Percentiles rank a stretch among this genome's conserved stretches.
Conservation (phyloP, 2,113 vertebrate genomes). For the Dermatemys mawii region DNA sequence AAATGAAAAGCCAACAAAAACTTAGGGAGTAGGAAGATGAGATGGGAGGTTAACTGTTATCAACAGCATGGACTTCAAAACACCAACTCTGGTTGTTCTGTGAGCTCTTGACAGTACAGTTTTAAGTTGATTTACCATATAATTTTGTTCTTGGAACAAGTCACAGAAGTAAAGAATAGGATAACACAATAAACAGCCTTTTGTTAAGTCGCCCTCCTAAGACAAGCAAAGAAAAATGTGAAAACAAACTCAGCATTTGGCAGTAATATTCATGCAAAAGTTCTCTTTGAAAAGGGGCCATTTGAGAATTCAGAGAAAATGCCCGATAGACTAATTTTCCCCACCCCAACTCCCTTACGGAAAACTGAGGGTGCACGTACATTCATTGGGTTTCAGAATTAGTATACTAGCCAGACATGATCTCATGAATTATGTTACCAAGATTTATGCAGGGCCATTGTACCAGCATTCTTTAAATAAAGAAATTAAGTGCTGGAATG, state of each 20-base stretch:
- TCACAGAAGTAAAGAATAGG: neutral
- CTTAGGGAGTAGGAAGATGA: neutral
- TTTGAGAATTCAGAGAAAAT: neutral
- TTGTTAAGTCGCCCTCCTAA: neutral
- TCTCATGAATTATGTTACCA: neutral
- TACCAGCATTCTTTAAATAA: constrained; percentile 3
- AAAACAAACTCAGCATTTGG: neutral
- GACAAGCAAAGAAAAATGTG: neutral
- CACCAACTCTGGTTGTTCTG: neutral
- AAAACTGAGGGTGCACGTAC: neutral
- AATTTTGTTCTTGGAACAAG: neutral
- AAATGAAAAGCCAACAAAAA: neutral
- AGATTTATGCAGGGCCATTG: neutral
- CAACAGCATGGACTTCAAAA: neutral
- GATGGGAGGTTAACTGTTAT: neutral
- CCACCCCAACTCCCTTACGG: neutral
- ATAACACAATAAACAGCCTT: neutral
- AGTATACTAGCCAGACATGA: neutral
- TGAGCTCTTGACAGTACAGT: neutral
- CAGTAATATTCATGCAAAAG: neutral
- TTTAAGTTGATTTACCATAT: neutral
- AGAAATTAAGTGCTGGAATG: neutral
- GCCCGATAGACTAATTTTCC: too few relatives aligned
- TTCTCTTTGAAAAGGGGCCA: neutral
- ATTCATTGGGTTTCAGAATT: neutral